These are phyloP conservation scores for Aphyosemion australe DNA, from an alignment of 2,113 vertebrate species.

Conservation along the genomic window DNA sequence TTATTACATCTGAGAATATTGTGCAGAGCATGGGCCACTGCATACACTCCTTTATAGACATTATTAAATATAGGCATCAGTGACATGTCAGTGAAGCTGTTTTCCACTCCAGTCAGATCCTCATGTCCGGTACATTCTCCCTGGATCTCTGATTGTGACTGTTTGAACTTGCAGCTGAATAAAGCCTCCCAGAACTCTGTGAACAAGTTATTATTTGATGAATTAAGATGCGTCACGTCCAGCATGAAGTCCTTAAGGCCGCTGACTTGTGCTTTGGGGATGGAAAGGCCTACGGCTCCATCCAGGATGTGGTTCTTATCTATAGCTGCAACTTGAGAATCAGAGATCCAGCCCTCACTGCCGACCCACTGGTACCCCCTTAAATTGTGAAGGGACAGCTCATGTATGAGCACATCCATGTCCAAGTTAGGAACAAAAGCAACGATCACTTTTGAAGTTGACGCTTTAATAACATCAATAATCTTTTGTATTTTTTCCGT, in stretches of 20 bases:
- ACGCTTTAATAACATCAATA: slow-evolving; percentile 64
- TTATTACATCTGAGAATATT: slow-evolving; percentile 55
- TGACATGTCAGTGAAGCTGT: slow-evolving; percentile 77
- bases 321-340: slow-evolving; percentile 57
- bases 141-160: background rate
- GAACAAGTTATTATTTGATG: slow-evolving; percentile 60
- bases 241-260: slow-evolving; percentile 74
- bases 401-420: slow-evolving; percentile 57
- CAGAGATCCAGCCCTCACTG: slow-evolving; percentile 76
- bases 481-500: slow-evolving; percentile 59
- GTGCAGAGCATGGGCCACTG: slow-evolving; percentile 75
- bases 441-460: slow-evolving; percentile 72
- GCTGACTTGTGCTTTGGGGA: slow-evolving; percentile 65
- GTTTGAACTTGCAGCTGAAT: slow-evolving; percentile 67
- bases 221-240: slow-evolving; percentile 57
- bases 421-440: slow-evolving; percentile 69
- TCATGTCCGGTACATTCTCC: slow-evolving; percentile 70
- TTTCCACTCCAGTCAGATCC: slow-evolving; percentile 58
- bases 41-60: slow-evolving; percentile 78
- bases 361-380: slow-evolving; percentile 80
- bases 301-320: slow-evolving; percentile 64
- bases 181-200: slow-evolving; percentile 71
- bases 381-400: slow-evolving; percentile 68
- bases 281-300: slow-evolving; percentile 76
- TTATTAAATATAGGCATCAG: slow-evolving; percentile 76